Percentiles rank a stretch among this genome's conserved stretches.
Conservation (phyloP, 30 jellyfish, hydroid and myxozoan species). For the Chrysaora quinquecirrha region DNA sequence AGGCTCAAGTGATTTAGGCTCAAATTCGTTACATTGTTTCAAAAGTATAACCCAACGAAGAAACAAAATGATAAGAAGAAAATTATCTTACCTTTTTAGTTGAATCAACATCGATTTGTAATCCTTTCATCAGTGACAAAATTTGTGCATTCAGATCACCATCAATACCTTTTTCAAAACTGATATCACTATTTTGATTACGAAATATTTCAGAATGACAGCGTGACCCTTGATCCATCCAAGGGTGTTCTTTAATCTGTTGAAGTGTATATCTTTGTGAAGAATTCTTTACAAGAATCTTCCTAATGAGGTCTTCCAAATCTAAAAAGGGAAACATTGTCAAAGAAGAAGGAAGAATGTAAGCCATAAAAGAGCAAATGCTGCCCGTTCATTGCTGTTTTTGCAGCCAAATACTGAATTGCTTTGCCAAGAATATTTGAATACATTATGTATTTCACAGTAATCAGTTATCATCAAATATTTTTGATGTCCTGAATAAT, state of each 20-base stretch:
- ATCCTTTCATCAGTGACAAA: slow-evolving; percentile 76
- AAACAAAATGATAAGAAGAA: too few relatives aligned
- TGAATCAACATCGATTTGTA: slow-evolving; percentile 70
- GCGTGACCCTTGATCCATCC: slow-evolving; percentile 77
- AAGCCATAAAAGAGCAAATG: too few relatives aligned
- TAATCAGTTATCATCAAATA: not conserved
- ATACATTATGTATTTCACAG: not conserved
- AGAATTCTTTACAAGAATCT: slow-evolving; percentile 85
- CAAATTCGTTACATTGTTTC: not conserved
- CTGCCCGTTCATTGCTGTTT: too few relatives aligned
- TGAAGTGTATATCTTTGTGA: slow-evolving; percentile 80
- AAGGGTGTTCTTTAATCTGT: slow-evolving; percentile 89
- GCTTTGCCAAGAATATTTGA: too few relatives aligned
- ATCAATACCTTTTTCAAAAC: slow-evolving; percentile 70
- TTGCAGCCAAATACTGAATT: too few relatives aligned
- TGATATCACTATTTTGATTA: slow-evolving; percentile 11
- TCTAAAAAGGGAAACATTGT: slow-evolving; percentile 32
- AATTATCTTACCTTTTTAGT: slow-evolving; percentile 61
- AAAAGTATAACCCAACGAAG: not conserved
- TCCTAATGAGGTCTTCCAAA: slow-evolving; percentile 80
- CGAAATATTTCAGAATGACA: slow-evolving; percentile 37
- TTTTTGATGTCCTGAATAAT: not conserved
- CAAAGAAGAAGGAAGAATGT: not conserved
- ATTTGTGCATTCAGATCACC: slow-evolving; percentile 77
- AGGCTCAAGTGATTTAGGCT: too few relatives aligned